Conservation (phyloP, 1,140 invertebrate species). For the Vanessa atalanta region DNA sequence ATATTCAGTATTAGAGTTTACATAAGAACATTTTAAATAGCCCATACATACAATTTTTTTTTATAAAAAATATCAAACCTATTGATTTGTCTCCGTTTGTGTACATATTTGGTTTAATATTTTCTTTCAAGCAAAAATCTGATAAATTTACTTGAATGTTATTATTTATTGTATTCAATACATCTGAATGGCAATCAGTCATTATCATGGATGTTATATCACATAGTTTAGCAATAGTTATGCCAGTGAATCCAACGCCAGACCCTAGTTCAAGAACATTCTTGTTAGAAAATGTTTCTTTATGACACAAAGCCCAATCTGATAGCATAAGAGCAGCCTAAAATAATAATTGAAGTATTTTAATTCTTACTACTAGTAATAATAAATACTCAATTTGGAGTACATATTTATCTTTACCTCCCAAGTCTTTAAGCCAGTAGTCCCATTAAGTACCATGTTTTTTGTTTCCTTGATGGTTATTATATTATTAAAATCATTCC, state of each 20-base stretch:
- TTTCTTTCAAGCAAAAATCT: constrained; percentile 17
- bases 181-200: constrained; percentile 67
- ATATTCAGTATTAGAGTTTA: neutral
- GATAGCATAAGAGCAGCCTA: constrained; percentile 68
- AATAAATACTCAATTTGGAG: no score
- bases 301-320: constrained; percentile 63
- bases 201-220: constrained; percentile 49
- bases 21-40: neutral
- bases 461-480: constrained; percentile 69
- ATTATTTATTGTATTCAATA: constrained; percentile 55
- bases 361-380: no score
- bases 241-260: constrained; percentile 70
- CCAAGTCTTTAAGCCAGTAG: constrained; percentile 73
- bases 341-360: constrained; percentile 39
- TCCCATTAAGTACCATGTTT: constrained; percentile 72
- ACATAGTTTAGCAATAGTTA: constrained; percentile 66
- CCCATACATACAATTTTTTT: neutral
- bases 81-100: constrained; percentile 40
- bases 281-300: constrained; percentile 56
- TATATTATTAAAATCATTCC: constrained; percentile 49
- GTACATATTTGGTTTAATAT: constrained; percentile 18
- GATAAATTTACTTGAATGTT: constrained; percentile 69
- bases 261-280: constrained; percentile 68
- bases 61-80: constrained; percentile 41
- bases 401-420: constrained; percentile 51